Evolutionary conservation across 1,140 invertebrate species (phyloP).

Genomic region (Solenopsis invicta): DNA sequence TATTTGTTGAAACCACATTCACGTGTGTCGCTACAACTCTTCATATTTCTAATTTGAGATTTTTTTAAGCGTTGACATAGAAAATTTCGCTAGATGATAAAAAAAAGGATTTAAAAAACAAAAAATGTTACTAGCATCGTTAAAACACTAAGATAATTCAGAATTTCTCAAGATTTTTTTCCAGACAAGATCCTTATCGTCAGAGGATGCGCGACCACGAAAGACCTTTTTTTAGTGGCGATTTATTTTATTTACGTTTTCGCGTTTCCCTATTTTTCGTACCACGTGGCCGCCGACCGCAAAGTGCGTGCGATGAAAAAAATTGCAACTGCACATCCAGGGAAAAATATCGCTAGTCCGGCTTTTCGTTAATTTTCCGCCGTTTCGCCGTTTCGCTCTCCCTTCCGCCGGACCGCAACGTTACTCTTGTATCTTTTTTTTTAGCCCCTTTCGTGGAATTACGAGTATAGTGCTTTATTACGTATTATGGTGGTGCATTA

Average conservation of each 20-base stretch:
- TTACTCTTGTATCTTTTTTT: slow-evolving; percentile 33
- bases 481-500: slow-evolving; percentile 50
- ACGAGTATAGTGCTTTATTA: slow-evolving; percentile 56
- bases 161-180: slow-evolving; percentile 44
- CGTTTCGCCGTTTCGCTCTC: slow-evolving; percentile 16
- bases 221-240: not conserved
- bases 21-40: not conserved
- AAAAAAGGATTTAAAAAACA: not conserved
- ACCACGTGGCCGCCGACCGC: slow-evolving; percentile 9
- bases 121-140: not conserved
- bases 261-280: slow-evolving; percentile 1
- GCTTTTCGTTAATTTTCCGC: slow-evolving; percentile 65
- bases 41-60: not conserved
- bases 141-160: not conserved
- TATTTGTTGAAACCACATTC: not conserved
- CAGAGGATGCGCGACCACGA: not conserved
- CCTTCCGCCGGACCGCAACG: not conserved
- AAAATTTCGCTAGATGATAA: not conserved
- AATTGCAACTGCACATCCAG: slow-evolving; percentile 22
- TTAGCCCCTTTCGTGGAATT: slow-evolving; percentile 32
- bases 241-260: slow-evolving; percentile 56
- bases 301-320: slow-evolving; percentile 58
- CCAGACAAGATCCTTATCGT: not conserved
- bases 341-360: slow-evolving; percentile 52
- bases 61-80: not conserved